These are phyloP conservation scores for Mystacornis crossleyi DNA, from an alignment of 2,113 vertebrate genomes.

Conservation along the genomic window DNA sequence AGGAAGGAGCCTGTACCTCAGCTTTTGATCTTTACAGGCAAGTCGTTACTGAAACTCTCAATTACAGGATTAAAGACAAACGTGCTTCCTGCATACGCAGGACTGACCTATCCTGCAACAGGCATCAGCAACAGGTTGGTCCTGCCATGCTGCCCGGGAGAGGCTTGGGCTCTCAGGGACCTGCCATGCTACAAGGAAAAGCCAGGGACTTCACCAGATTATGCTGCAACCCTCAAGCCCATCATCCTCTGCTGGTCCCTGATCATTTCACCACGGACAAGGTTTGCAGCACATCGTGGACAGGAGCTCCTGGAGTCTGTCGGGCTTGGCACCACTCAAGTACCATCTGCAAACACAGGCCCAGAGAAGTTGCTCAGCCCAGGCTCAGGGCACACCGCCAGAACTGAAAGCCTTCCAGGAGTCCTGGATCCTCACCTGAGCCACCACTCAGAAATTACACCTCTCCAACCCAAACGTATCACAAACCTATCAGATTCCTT, in stretches of 20 bases:
- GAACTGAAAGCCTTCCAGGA: background rate
- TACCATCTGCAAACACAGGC: background rate
- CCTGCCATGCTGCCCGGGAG: background rate
- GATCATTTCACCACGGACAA: background rate
- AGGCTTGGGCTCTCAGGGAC: background rate
- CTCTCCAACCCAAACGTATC: background rate
- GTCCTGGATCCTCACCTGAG: background rate
- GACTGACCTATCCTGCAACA: background rate
- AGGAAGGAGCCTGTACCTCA: background rate
- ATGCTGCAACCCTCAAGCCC: background rate
- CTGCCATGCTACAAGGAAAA: background rate
- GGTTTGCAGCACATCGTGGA: fast-evolving
- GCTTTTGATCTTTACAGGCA: conserved; percentile 15
- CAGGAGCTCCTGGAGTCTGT: background rate
- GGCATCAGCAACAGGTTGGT: background rate
- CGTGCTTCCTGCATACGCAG: background rate
- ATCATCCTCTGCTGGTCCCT: background rate
- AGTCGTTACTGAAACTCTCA: background rate
- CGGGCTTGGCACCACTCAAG: background rate
- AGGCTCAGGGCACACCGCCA: background rate
- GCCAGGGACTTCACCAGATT: background rate
- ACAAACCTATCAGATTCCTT: background rate
- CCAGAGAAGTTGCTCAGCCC: background rate
- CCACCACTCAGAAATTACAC: background rate
- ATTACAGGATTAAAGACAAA: conserved; percentile 28